phyloP scores from a whole-genome alignment of 2,797 vertebrate genomes.

The Chaetophractus vellerosus region DNA sequence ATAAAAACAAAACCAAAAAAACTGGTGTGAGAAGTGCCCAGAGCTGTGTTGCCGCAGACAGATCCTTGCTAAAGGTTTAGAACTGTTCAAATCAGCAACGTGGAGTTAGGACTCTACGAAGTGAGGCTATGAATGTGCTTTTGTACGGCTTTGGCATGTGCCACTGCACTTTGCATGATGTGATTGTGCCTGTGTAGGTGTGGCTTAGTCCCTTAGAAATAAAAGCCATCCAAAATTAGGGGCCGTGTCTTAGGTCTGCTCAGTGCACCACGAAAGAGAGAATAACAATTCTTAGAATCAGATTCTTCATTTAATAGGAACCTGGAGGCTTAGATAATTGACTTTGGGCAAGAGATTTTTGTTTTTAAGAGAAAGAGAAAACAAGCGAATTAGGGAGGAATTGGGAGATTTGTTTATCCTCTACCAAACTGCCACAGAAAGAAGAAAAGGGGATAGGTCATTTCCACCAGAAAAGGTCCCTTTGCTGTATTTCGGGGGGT shows the following conservation, averaged over 20 bases:
- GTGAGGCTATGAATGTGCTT: neutral
- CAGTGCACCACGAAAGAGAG: slow-evolving; percentile 56
- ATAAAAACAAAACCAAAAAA: too few relatives aligned
- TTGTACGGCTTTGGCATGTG: neutral
- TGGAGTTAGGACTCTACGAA: neutral
- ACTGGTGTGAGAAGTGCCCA: slow-evolving; percentile 37
- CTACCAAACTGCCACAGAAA: slow-evolving; percentile 48
- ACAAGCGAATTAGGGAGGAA: slow-evolving; percentile 64
- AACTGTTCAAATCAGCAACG: slow-evolving; percentile 9
- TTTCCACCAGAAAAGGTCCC: slow-evolving; percentile 63
- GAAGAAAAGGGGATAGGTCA: slow-evolving; percentile 40
- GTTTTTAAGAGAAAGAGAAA: slow-evolving; percentile 57
- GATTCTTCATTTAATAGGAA: slow-evolving; percentile 74
- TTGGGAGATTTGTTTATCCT: slow-evolving; percentile 47
- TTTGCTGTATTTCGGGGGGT: slow-evolving; percentile 62
- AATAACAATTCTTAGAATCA: slow-evolving; percentile 57
- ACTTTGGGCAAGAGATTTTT: slow-evolving; percentile 53
- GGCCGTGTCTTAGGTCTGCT: slow-evolving; percentile 28
- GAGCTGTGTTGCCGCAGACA: neutral
- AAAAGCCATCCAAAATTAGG: slow-evolving; percentile 56
- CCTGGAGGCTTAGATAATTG: slow-evolving; percentile 66
- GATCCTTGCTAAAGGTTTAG: slow-evolving; percentile 3
- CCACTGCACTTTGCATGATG: slow-evolving; percentile 38
- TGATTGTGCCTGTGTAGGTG: neutral
- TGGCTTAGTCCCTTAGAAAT: slow-evolving; percentile 59